Base-by-base conservation (phyloP, 2,797 vertebrate genomes). In the Eospalax fontanierii region DNA sequence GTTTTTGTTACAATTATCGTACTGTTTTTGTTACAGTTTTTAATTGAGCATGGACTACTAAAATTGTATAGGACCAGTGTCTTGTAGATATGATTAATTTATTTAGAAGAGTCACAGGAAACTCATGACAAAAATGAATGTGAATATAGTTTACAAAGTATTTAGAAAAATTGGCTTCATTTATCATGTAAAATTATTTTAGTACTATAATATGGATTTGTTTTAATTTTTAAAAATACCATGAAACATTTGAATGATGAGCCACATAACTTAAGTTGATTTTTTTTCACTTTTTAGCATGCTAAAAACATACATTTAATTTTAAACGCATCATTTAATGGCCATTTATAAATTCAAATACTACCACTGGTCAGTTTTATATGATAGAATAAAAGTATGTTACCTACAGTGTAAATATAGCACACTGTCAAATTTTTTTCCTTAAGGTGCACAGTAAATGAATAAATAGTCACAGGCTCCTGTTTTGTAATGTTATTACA, bases 331-430 rank as follows among this genome's bases (percentile, higher is more conserved):
- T 93, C 97, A 91, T 93, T 95, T 96, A 87, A 97, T 96, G 95
- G 90, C 91, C 92, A 97, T 97, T 97, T 97, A 96, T 96, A 97
- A 98, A 97, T 96, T 92, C 86, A 98, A 90, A 95, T 88, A 97
- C 93, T 97, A 97, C 90, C 97, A 98, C 98, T 98, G 98, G 98
- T 98, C 98, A 97, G 91, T 98, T 98, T 98, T 98, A 96, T 96
- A 97, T 97, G 94, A 94, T 86, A 98, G 94, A 98, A 96, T 98
- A 96, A 97, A 97, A 96, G 93, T 95, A 93, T 97, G 97, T 98
- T 95, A 98, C 93, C 92, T 95, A 90, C 89, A 96, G 95, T 90
- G 74, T 94, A 95, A 97, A 94, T 96, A 94, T 19, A 95, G 84
- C 89, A 90, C 94, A 94, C 95, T 96, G 93, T 96, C 90, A 35